Evolutionary conservation across 2,797 vertebrate genomes (phyloP), one percentile per base, ranked within the genome.

Genomic region (Malurus splendens): DNA sequence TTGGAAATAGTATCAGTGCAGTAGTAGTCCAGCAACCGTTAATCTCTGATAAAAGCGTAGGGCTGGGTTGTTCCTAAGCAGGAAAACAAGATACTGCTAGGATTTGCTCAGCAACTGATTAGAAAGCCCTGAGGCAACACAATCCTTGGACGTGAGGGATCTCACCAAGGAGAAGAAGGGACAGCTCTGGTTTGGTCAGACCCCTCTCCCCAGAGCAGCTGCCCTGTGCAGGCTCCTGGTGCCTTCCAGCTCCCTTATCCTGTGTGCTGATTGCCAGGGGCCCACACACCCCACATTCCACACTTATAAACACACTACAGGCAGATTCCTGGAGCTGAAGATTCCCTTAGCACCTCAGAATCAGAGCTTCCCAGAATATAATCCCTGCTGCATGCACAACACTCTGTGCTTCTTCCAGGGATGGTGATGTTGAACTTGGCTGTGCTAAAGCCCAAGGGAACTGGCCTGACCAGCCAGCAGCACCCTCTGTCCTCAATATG

Each of bases 231-330:
- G n/a, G 11, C 15, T 60, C 25, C 42, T 7, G 56, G 47, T 44
- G 6, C 24, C 33, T 44, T n/a, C 38, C 52, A 51, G 20, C 39
- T 65, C 25, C 25, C 38, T 60, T 45, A 30, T 7, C 20, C 45
- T 14, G 6, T 1, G 9, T 23, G 12, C 0, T 25, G 22, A 15
- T 1, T 36, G 25, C 38, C 59, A 52, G 64, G 10, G 27, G 3
- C 22, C 24, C 33, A 22, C 24, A 23, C 23, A 7, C 3, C 8
- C 20, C 28, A 6, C 13, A 7, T 14, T 19, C 30, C 45, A 17
- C 12, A 11, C 2, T 13, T 41, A 55, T 33, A 16, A 41, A 41
- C 1, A 3, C 41, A 10, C 18, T 12, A 24, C 27, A 38, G 48
- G 9, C 20, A 51, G 22, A 38, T 27, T 56, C 30, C 33, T 25